phyloP scores from a whole-genome alignment of 2,113 vertebrate species.

The Heteronetta atricapilla region DNA sequence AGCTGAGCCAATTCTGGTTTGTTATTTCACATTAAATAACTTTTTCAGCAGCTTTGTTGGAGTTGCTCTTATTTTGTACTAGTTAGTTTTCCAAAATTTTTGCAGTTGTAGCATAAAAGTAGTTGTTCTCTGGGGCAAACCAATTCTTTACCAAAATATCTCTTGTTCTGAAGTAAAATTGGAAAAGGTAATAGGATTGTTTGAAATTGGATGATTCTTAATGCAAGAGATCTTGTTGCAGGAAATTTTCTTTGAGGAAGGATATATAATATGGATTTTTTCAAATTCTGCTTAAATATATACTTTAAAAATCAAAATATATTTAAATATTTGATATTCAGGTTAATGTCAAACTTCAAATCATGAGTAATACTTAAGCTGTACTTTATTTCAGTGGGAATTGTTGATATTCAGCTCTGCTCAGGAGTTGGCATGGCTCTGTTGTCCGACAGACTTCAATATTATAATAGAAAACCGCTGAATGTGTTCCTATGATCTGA shows the following conservation, averaged over 20 bases:
- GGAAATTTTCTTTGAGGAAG: not conserved
- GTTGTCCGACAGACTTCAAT: conserved; percentile 26
- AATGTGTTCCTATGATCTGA: conserved; percentile 43
- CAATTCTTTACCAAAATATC: not conserved
- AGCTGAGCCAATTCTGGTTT: not conserved
- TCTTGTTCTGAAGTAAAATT: not conserved
- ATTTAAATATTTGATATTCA: not conserved
- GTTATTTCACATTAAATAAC: not conserved
- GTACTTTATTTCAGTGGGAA: not conserved
- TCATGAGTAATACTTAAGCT: not conserved
- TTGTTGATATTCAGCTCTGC: not conserved
- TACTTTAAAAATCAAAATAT: not conserved
- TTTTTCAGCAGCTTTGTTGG: not conserved
- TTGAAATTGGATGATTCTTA: not conserved
- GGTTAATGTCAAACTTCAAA: not conserved
- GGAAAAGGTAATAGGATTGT: not conserved
- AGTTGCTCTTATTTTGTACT: not conserved
- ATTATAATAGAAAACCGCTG: conserved; percentile 38
- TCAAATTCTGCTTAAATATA: not conserved
- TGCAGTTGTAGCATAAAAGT: not conserved
- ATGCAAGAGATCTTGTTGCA: not conserved
- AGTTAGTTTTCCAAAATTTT: not conserved
- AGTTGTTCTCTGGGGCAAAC: not conserved
- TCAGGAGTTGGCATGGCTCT: not conserved
- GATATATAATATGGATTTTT: not conserved